Evolutionary conservation across 2,113 vertebrate genomes (phyloP), one percentile per base, ranked within the genome.

Genomic region (Rhinichthys klamathensis): DNA sequence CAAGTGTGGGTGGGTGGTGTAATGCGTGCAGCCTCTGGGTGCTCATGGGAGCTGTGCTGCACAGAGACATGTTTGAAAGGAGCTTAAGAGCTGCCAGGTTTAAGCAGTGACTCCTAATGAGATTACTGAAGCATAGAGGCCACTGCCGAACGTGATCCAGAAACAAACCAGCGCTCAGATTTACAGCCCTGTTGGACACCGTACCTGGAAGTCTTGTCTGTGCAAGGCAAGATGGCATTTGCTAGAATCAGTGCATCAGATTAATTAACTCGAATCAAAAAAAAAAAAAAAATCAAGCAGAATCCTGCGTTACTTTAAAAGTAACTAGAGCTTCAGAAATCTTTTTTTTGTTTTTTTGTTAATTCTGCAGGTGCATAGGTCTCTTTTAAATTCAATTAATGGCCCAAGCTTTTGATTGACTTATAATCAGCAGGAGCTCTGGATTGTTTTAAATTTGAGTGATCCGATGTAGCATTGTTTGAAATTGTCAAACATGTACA

Each of bases 141-240:
- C 89, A 91, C 87, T 27, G 56, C 85, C 65, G 80, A 92, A 87
- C 87, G 86, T 74, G 88, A 91, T 91, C 90, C 92, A 89, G 90
- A 91, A 91, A 96, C 96, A 94, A 96, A 95, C 85, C 90, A 94
- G 56, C 95, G 95, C 23, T 80, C 27, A 9, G 54, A 44, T 76
- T 61, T 72, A 69, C 10, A 25, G 60, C 78, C 65, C 4, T 4
- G 0, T 72, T 72, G 67, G 51, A 56, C 67, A 41, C 23, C 25
- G 18, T 72, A 72, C 81, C 81, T 83, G 44, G 7, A 63, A 82
- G 46, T 54, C 10, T 51, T 70, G 21, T 13, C 67, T 4, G 44
- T 69, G 41, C 65, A 8, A 58, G 32, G 13, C 46, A 27, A 83
- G 65, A 83, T 35, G 63, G 11, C 27, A 12, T 82, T 82, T 8